Base-by-base conservation (phyloP, 2,113 vertebrate species). In the Macheiramphus alcinus region DNA sequence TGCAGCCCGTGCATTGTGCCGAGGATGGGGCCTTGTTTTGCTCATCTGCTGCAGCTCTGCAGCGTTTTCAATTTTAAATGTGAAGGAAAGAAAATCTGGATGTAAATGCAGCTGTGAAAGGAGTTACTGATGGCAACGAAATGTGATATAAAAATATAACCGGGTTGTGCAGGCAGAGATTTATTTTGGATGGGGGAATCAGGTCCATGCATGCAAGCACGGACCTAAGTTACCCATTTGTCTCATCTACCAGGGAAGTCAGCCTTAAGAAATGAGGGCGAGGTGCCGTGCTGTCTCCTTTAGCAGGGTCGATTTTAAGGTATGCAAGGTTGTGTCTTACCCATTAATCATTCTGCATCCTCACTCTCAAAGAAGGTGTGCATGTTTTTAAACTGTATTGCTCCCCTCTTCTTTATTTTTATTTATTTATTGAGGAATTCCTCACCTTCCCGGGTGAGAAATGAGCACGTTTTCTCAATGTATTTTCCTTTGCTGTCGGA, bases 121-220 rank as follows among this genome's bases (percentile, higher is more conserved):
- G 61, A 61, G 47, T 56, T 59, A 21, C 53, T 74, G 78, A n/a
- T 71, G 61, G 81, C 67, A 72, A 68, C 62, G 92, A 81, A 86
- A 88, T 3, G 43, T 23, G 61, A 61, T 94, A 18, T 11, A 88
- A 68, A 95, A 79, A 80, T 11, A 62, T 9, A 93, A 63, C 34
- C 17, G 23, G 75, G 48, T 14, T 48, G 38, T 32, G 48, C 80
- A 61, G 87, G 74, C 43, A 67, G 85, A 70, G 82, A 55, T 93
- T 96, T 76, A 53, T 82, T 96, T 95, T 81, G 52, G 55, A 10
- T 6, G 3, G 47, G 42, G 67, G 21, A 63, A 40, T 58, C 9
- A 0, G 0, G 0, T 47, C 42, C 14, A 0, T 3, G 18, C 2
- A 0, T 8, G n/a, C 6, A 13, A 52, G 10, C 20, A 2, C 0